A percentile compares a stretch with the other conserved stretches of the same genome.
These are phyloP conservation scores for Pachyrhynchus sulphureomaculatus DNA, from an alignment of 1,140 invertebrate genomes.

Conservation along the genomic window DNA sequence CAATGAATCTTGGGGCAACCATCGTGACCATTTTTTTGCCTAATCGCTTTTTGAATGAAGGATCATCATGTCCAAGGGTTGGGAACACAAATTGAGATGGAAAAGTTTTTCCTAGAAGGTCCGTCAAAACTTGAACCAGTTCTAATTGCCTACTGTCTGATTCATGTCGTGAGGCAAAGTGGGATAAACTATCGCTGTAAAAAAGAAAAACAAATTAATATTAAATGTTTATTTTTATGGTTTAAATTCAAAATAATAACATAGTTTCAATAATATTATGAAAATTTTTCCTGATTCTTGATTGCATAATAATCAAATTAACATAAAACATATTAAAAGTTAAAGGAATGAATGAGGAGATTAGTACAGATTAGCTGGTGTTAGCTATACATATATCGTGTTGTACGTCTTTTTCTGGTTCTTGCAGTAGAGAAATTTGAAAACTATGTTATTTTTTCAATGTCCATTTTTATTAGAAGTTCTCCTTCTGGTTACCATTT, in stretches of 20 bases:
- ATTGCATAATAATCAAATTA: no score
- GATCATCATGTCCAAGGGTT: conserved; percentile 78
- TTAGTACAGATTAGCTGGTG: no score
- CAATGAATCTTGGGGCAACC: conserved; percentile 77
- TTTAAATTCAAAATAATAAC: neutral
- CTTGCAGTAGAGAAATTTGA: no score
- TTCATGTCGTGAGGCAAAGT: conserved; percentile 50
- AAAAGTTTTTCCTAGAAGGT: conserved; percentile 73
- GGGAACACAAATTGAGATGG: conserved; percentile 81
- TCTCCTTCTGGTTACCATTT: no score
- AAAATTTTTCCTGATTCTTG: neutral
- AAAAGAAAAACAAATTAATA: neutral
- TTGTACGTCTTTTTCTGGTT: no score
- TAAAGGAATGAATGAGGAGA: no score
- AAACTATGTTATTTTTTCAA: no score
- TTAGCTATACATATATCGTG: no score
- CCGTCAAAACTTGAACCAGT: conserved; percentile 73
- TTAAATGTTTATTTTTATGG: no score
- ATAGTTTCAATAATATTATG: neutral
- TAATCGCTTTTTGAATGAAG: conserved; percentile 62
- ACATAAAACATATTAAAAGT: no score
- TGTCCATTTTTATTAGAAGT: no score
- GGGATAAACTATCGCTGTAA: conserved; percentile 67
- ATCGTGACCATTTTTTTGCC: conserved; percentile 75
- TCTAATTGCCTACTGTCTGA: conserved; percentile 64